Conservation (phyloP, 2,113 vertebrate genomes). For the Muntiacus reevesi region DNA sequence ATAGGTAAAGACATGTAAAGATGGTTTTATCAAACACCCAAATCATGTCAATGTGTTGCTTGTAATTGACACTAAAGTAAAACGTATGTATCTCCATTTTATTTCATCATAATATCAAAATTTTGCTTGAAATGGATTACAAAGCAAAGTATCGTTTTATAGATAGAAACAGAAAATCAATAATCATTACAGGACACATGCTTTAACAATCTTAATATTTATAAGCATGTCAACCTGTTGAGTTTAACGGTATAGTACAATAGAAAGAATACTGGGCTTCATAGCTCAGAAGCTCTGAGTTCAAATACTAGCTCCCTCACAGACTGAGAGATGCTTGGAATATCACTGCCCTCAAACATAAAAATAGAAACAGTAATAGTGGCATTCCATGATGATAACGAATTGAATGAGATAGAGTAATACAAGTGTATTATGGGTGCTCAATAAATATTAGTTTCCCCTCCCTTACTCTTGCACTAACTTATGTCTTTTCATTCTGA, state of each 20-base stretch:
- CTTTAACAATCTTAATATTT: background rate
- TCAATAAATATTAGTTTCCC: background rate
- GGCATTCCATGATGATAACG: background rate
- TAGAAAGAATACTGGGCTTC: background rate
- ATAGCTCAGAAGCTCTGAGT: background rate
- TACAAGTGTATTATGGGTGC: background rate
- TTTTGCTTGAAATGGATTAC: background rate
- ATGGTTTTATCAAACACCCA: background rate
- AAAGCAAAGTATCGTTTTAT: background rate
- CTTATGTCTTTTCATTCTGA: background rate
- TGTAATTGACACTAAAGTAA: background rate
- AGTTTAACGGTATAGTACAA: background rate
- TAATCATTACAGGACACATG: background rate
- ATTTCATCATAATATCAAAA: background rate
- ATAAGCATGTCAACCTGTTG: background rate
- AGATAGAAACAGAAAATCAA: background rate
- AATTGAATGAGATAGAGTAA: background rate
- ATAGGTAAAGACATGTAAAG: background rate
- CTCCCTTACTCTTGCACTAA: background rate
- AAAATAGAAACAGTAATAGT: background rate
- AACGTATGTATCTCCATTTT: background rate
- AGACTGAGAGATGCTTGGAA: background rate
- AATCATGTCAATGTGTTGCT: background rate
- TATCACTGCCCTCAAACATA: background rate
- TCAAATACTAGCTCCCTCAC: background rate